Conservation (phyloP, 2,797 vertebrate species). For the Gadopsis bispinosus region DNA sequence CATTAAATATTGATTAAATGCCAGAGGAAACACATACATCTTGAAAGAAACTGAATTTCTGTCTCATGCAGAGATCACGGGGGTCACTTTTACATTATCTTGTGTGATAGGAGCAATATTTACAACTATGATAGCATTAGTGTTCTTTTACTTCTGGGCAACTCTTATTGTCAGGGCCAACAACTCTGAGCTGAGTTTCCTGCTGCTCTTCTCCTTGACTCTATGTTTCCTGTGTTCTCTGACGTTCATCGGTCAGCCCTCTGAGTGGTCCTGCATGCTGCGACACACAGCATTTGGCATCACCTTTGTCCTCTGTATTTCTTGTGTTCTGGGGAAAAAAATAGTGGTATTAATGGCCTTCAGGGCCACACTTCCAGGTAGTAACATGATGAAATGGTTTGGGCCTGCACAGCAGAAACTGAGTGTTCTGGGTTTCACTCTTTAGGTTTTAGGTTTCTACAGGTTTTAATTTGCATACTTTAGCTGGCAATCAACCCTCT, state of each 20-base stretch:
- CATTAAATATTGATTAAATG: slow-evolving; percentile 65
- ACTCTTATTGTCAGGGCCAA: slow-evolving; percentile 67
- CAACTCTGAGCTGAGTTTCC: slow-evolving; percentile 78
- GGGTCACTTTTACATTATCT: slow-evolving; percentile 58
- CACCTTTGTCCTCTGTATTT: slow-evolving; percentile 81
- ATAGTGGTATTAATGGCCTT: slow-evolving; percentile 80
- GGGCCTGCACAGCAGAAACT: slow-evolving; percentile 45
- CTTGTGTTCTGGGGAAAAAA: slow-evolving; percentile 78
- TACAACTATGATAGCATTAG: slow-evolving; percentile 50
- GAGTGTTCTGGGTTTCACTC: slow-evolving; percentile 74
- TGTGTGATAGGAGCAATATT: slow-evolving; percentile 58
- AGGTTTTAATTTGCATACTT: slow-evolving; percentile 75
- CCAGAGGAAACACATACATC: slow-evolving; percentile 62
- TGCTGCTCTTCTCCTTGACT: slow-evolving; percentile 76
- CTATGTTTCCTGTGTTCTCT: slow-evolving; percentile 81
- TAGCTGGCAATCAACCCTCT: slow-evolving; percentile 77
- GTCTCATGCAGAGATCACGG: slow-evolving; percentile 66
- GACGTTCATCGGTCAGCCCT: slow-evolving; percentile 79
- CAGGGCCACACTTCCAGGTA: slow-evolving; percentile 74
- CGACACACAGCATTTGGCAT: slow-evolving; percentile 50
- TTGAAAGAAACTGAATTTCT: slow-evolving; percentile 69
- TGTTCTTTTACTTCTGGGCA: slow-evolving; percentile 63
- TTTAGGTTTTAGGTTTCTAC: no score
- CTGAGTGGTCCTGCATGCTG: slow-evolving; percentile 82
- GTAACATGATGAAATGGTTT: slow-evolving; percentile 80